phyloP scores from a whole-genome alignment of 1,140 invertebrate genomes.

The Platorchestia sp. region DNA sequence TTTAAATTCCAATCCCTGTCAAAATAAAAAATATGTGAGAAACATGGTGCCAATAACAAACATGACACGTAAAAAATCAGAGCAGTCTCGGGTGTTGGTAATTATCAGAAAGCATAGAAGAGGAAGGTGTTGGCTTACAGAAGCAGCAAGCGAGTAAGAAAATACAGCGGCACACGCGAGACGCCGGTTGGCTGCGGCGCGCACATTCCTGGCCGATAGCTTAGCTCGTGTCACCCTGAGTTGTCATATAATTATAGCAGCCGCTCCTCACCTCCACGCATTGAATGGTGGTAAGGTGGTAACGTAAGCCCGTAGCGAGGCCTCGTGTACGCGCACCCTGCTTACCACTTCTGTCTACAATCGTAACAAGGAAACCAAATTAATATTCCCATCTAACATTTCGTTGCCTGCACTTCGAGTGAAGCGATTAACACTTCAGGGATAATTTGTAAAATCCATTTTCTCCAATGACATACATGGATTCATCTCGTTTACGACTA shows the following conservation, averaged over 20 bases:
- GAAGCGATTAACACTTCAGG: too few species aligned
- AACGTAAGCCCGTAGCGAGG: too few species aligned
- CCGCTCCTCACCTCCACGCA: not conserved
- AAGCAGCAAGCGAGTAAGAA: not conserved
- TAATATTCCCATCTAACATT: too few species aligned
- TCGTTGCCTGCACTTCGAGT: too few species aligned
- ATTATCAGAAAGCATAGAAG: not conserved
- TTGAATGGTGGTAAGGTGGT: too few species aligned
- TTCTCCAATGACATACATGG: too few species aligned
- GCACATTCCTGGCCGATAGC: slow-evolving; percentile 22
- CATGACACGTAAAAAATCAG: not conserved
- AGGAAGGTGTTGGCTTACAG: not conserved
- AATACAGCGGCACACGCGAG: not conserved
- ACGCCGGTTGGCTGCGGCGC: slow-evolving; percentile 16
- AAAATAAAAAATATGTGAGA: not conserved
- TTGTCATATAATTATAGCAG: slow-evolving; percentile 39
- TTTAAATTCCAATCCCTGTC: not conserved
- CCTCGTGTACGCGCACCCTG: too few species aligned
- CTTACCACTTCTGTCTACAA: too few species aligned
- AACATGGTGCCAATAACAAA: not conserved
- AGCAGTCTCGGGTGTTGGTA: not conserved
- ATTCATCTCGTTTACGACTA: too few species aligned
- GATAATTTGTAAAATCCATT: too few species aligned
- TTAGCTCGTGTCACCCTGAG: slow-evolving; percentile 14
- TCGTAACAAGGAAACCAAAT: too few species aligned